Base-by-base conservation (phyloP, 2,113 vertebrate species). In the Oreocharis arfaki region DNA sequence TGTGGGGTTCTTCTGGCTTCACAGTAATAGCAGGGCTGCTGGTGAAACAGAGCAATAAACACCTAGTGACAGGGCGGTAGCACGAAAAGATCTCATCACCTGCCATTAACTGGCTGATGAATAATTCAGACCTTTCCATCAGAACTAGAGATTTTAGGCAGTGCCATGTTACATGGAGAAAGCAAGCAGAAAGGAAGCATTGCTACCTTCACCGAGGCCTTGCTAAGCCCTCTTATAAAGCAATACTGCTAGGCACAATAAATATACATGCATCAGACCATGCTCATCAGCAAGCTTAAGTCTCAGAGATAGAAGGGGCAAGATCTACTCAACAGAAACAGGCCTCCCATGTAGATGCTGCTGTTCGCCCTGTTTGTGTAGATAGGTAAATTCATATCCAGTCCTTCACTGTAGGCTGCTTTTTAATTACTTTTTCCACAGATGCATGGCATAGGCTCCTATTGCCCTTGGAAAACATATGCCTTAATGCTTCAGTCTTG, bases 41-140 rank as follows among this genome's bases (percentile, higher is more conserved):
- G 93, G 97, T 98, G 96, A 98, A 98, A 97, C 98, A 98, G 95
- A 98, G 97, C 96, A 98, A 98, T 98, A 98, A 98, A 98, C 98
- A 98, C 97, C 97, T 98, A 97, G 97, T 98, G 98, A 98, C 97
- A 98, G 96, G 95, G 95, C 94, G 96, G 70, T 84, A 97, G 94
- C 28, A 2, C 97, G 97, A 97, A 98, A 97, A 97, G 97, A 97
- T 97, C 98, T 98, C 97, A 98, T 98, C 98, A 98, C 97, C 97
- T 98, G 97, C 96, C 95, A 98, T 98, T 97, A 98, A 84, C 77
- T 68, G 87, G 35, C 57, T 97, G 96, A 98, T 98, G 97, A 98
- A 98, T 98, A 98, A 98, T 98, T 98, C 98, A 98, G 94, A 93
- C 53, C 71, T 97, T 94, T 97, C 95, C 81, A 95, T 95, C 96